These are phyloP conservation scores for Monochamus alternatus DNA, from an alignment of 2,888 invertebrate species.

Conservation along the genomic window DNA sequence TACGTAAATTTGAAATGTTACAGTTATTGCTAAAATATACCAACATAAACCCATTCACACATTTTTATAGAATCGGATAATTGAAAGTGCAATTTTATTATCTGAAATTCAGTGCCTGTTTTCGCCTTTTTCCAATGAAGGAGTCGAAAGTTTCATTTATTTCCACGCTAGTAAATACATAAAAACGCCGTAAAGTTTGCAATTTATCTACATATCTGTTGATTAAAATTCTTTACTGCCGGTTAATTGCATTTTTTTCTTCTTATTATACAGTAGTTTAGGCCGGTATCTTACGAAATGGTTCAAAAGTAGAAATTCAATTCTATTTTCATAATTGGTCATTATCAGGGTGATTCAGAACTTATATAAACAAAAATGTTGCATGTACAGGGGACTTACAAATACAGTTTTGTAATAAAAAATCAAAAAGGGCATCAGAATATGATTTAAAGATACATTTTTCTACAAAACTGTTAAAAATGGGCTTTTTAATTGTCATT, in stretches of 20 bases:
- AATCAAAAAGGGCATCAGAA: too few relatives aligned
- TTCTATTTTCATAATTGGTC: too few relatives aligned
- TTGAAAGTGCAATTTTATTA: slow-evolving; percentile 15
- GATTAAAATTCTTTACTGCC: background rate
- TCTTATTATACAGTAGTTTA: background rate
- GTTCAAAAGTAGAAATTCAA: too few relatives aligned
- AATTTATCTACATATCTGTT: background rate
- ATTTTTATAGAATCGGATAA: slow-evolving; percentile 27
- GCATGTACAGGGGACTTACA: too few relatives aligned
- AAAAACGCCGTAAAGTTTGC: slow-evolving; percentile 9
- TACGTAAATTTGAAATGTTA: background rate
- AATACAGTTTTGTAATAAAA: too few relatives aligned
- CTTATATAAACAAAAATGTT: too few relatives aligned
- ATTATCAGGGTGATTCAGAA: too few relatives aligned
- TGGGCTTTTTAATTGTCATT: too few relatives aligned
- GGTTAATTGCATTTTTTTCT: background rate
- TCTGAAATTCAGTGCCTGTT: slow-evolving; percentile 13
- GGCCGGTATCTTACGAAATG: too few relatives aligned
- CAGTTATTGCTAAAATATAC: slow-evolving; percentile 10
- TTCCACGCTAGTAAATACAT: slow-evolving; percentile 17
- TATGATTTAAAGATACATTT: too few relatives aligned
- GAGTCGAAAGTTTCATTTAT: slow-evolving; percentile 16
- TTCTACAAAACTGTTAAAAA: too few relatives aligned
- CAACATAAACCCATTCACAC: slow-evolving; percentile 4
- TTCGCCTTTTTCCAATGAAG: slow-evolving; percentile 12